These are phyloP conservation scores for Parnassius mnemosyne DNA, from an alignment of 2,888 invertebrate species.

Conservation along the genomic window DNA sequence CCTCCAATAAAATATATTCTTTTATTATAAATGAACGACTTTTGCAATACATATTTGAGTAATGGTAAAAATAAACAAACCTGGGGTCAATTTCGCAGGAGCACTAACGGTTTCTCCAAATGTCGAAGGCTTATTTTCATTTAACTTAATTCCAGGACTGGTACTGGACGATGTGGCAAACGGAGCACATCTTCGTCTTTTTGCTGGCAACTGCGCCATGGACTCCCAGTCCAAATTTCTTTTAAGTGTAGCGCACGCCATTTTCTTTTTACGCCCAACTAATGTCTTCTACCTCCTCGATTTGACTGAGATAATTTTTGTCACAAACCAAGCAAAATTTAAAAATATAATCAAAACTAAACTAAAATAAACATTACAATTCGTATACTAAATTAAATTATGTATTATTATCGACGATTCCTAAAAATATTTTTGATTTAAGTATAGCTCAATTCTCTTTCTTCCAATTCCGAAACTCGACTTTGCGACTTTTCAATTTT, in stretches of 20 bases:
- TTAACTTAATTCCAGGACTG: conserved; percentile 74
- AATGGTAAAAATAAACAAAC: conserved; percentile 81
- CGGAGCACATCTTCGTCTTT: conserved; percentile 94
- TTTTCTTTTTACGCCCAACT: conserved; percentile 85
- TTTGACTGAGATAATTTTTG: conserved; percentile 54
- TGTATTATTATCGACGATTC: conserved; percentile 57
- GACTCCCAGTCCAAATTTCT: conserved; percentile 97
- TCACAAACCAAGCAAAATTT: conserved; percentile 50
- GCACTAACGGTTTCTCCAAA: conserved; percentile 91
- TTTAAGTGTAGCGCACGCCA: conserved; percentile 99
- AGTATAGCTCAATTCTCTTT: conserved; percentile 51
- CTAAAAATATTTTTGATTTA: conserved; percentile 61
- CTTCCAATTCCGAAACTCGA: conserved; percentile 60
- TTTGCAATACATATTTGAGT: background rate
- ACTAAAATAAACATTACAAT: conserved; percentile 44
- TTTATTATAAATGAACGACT: background rate
- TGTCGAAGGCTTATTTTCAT: conserved; percentile 85
- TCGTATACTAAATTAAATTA: conserved; percentile 29
- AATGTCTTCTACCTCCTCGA: conserved; percentile 66
- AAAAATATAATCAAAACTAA: conserved; percentile 61
- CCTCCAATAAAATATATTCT: background rate
- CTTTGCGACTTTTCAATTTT: conserved; percentile 61
- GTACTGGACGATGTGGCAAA: conserved; percentile 84
- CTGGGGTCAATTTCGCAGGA: conserved; percentile 90
- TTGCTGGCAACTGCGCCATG: conserved; percentile 91